These are phyloP conservation scores for Scaptomyza parva DNA, from an alignment of 2,888 invertebrate species.

Conservation along the genomic window DNA sequence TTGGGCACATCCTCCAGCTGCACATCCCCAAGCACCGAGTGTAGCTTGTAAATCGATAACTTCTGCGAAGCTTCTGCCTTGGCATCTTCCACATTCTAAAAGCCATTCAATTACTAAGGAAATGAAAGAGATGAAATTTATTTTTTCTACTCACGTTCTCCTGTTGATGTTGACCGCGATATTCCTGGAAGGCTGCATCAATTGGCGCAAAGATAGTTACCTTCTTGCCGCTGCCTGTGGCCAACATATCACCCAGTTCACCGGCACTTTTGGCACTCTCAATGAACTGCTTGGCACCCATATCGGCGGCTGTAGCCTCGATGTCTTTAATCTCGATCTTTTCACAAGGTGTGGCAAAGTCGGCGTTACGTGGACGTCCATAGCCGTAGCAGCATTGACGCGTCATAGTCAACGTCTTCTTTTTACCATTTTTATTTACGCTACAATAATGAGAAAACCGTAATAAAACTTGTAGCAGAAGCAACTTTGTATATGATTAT, in stretches of 20 bases:
- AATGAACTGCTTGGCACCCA: constrained; percentile 87
- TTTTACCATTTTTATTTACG: constrained; percentile 86
- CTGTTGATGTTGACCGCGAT: constrained; percentile 85
- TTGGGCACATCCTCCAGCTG: constrained; percentile 87
- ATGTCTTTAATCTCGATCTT: constrained; percentile 87
- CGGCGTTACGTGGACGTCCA: constrained; percentile 84
- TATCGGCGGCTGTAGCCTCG: constrained; percentile 86
- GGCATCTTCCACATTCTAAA: constrained; percentile 86
- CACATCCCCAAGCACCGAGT: constrained; percentile 87
- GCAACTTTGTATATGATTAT: constrained; percentile 24
- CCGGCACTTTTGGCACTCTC: constrained; percentile 86
- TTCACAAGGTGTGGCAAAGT: constrained; percentile 85
- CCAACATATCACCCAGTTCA: constrained; percentile 85
- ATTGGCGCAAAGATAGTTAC: constrained; percentile 88
- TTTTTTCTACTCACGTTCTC: constrained; percentile 85
- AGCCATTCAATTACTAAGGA: not conserved
- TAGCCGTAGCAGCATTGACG: constrained; percentile 90
- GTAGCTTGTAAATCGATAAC: constrained; percentile 86
- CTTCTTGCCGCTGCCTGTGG: constrained; percentile 84
- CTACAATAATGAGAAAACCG: constrained; percentile 81
- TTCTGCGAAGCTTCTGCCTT: constrained; percentile 83
- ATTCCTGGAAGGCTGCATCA: constrained; percentile 87
- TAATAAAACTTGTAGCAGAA: constrained; percentile 20
- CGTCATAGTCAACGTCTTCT: constrained; percentile 87
- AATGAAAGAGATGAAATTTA: not conserved